These are phyloP conservation scores for Andinoacara biseriatus DNA, from an alignment of 2,113 vertebrate species.

Conservation along the genomic window DNA sequence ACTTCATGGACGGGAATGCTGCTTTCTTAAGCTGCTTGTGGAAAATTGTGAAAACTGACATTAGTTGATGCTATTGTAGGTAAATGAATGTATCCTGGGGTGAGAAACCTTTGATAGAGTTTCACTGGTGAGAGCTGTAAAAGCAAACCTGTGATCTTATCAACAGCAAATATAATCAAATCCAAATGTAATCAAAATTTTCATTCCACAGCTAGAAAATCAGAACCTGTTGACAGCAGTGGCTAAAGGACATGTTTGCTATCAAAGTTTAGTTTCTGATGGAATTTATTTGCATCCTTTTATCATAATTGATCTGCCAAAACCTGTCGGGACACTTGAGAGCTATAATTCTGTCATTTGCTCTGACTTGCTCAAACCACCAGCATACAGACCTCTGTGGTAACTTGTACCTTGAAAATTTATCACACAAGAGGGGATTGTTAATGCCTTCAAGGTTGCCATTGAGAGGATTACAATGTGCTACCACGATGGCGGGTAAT, in stretches of 20 bases:
- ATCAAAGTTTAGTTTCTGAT: slow-evolving; percentile 5
- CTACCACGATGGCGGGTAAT: background rate
- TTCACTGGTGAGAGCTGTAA: background rate
- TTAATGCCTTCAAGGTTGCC: slow-evolving; percentile 21
- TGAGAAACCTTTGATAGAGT: background rate
- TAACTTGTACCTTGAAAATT: slow-evolving; percentile 33
- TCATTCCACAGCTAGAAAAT: background rate
- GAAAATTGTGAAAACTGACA: too few species aligned
- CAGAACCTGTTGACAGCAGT: background rate
- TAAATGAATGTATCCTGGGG: background rate
- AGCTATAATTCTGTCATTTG: slow-evolving; percentile 25
- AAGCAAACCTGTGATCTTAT: background rate
- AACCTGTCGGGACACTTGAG: background rate
- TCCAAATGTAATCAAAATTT: background rate
- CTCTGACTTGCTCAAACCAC: slow-evolving; percentile 42
- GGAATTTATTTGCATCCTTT: slow-evolving; percentile 4
- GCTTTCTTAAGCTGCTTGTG: background rate
- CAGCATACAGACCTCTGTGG: slow-evolving; percentile 16
- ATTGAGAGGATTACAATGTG: slow-evolving; percentile 20
- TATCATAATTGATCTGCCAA: slow-evolving; percentile 18
- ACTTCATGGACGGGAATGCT: background rate
- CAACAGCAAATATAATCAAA: background rate
- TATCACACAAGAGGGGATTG: slow-evolving; percentile 29
- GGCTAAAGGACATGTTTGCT: background rate
- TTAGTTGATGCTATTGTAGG: background rate